Evolutionary conservation across 2,113 vertebrate genomes (phyloP), one percentile per base, ranked within the genome.

Genomic region (Petrocephalus microphthalmus): DNA sequence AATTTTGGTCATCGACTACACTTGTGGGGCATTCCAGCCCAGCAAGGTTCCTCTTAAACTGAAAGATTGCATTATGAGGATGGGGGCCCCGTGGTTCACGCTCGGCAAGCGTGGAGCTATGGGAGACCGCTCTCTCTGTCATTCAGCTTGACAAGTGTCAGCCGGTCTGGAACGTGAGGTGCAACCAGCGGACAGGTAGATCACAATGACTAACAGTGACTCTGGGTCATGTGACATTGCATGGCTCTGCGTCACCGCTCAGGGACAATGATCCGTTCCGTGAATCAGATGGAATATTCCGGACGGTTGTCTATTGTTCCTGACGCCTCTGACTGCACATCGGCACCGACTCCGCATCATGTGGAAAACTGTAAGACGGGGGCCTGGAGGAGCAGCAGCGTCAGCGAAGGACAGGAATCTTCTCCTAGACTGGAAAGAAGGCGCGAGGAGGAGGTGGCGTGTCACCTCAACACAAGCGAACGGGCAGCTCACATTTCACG

Each of bases 261-360:
- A 49, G 45, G 45, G 81, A 83, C 81, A 83, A 49, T 49, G 20
- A 47, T n/a, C 52, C 25, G 29, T 85, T 85, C 84, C 84, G 19
- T 54, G 51, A 54, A 33, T 53, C 51, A 54, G 84, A 85, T 85
- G 84, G 60, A 85, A 53, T 54, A 53, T 85, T 85, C 84, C 52
- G 51, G 29, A 85, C 33, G 17, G 10, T 11, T 42, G n/a, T 19
- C 47, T 54, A 19, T 54, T 85, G 52, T 54, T 54, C 51, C 25
- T 33, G 33, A 85, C 5, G 52, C n/a, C 84, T 7, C n/a, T 52
- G n/a, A 22, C 47, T 11, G 8, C 11, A 13, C 83, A 19, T 25
- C 0, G 25, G n/a, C 25, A 37, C 10, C 37, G 5, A 2, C 7
- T 25, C 84, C n/a, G 15, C 84, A 54, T 15, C 49, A 10, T 37